Evolutionary conservation across 2,888 invertebrate genomes (phyloP), one percentile per base, ranked within the genome.

Genomic region (Orthosia cruda): DNA sequence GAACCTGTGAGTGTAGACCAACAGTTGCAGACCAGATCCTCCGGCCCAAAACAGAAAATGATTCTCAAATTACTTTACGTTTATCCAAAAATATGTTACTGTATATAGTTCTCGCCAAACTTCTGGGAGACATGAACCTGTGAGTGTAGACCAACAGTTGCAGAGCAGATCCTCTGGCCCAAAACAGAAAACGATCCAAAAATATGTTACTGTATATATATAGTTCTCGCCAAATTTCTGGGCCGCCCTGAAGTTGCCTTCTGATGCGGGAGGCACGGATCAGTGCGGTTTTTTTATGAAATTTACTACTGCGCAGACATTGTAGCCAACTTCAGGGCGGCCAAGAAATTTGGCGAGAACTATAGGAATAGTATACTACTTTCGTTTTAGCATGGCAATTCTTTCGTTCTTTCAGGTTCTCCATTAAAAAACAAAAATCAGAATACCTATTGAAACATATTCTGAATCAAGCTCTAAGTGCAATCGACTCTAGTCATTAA

Each of bases 121-220:
- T 26, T 26, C 93, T 97, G 4, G 97, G 97, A 13, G 97, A 97
- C 77, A 95, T 96, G 77, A 91, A 93, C 20, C 81, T 93, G 5
- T 94, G 94, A 64, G 86, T 92, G 11, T 91, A 73, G 74, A 59
- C 16, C 23, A 71, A 32, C 18, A 23, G 20, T n/a, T 20, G 23
- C 47, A 50, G 18, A 47, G 9, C 23, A 59, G 50, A 66, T 26
- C 26, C 26, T 26, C 26, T 3, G 26, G 26, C 26, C 26, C 26
- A 26, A 26, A 26, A 26, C 3, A 26, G 15, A 40, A 47, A 15
- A 57, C 26, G 45, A 61, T 18, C 15, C 50, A 49, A 32, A 55
- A n/a, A 40, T 18, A 50, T 78, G 32, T 40, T 69, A 45, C 18
- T 52, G 16, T 26, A 16, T 70, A 47, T 2, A 16, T n/a, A 3